A percentile compares a stretch with the other conserved stretches of the same genome.
Conservation (phyloP, 2,797 vertebrate genomes). For the Peromyscus melanophrys region DNA sequence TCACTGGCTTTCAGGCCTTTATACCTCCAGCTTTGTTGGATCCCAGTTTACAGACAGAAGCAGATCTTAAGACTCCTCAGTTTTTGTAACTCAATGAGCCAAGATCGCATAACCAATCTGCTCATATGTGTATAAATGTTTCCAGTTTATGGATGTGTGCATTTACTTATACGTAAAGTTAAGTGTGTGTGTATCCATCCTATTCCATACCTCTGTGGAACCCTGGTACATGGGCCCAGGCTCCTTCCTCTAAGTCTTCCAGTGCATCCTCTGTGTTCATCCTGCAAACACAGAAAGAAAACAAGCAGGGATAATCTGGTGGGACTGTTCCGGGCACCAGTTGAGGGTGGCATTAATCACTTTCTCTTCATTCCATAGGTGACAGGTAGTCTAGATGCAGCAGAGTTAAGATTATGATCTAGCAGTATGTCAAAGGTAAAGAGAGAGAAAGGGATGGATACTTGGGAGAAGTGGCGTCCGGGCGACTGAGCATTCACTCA, state of each 20-base stretch:
- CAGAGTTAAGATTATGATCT: not conserved
- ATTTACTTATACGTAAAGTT: not conserved
- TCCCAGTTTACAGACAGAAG: not conserved
- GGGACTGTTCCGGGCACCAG: not conserved
- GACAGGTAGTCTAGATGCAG: not conserved
- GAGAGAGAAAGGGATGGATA: not conserved
- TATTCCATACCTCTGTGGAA: not conserved
- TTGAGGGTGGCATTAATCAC: not conserved
- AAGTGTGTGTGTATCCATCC: not conserved
- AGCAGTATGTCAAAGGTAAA: not conserved
- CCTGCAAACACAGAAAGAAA: not conserved
- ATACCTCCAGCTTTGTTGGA: not conserved
- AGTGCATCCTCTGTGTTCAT: not conserved
- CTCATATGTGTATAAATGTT: not conserved
- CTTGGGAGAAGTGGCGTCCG: not conserved
- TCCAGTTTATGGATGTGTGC: not conserved
- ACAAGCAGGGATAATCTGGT: not conserved
- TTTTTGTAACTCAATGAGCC: not conserved
- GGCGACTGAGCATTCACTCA: no score
- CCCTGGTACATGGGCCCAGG: not conserved
- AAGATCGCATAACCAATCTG: not conserved
- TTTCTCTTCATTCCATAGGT: not conserved
- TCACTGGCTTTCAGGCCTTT: not conserved
- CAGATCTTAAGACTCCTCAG: not conserved
- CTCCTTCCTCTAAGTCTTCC: not conserved